phyloP scores from a whole-genome alignment of 2,797 vertebrate genomes.

The Tokudaia tokunoshimensis region DNA sequence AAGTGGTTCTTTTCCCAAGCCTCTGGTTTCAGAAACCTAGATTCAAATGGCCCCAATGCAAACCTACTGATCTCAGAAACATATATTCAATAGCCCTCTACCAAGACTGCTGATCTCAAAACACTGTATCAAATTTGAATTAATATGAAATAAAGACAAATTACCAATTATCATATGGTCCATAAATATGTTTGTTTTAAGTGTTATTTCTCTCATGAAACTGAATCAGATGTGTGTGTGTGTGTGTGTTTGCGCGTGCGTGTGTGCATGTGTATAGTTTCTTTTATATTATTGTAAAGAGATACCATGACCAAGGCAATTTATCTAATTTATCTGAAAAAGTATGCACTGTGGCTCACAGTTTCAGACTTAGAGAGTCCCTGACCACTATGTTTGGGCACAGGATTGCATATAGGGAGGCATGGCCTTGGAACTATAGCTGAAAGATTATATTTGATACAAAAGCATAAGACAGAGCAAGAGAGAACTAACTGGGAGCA shows the following conservation, averaged over 20 bases:
- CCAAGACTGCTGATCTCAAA: slow-evolving; percentile 37
- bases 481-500: neutral
- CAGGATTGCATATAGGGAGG: neutral
- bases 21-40: slow-evolving; percentile 58
- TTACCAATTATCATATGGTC: neutral
- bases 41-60: neutral
- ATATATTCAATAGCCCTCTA: neutral
- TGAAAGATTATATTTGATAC: neutral
- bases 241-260: no score
- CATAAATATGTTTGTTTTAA: neutral
- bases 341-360: neutral
- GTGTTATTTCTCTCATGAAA: neutral
- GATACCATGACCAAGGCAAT: neutral
- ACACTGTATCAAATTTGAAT: slow-evolving; percentile 34
- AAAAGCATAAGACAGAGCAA: neutral
- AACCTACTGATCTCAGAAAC: slow-evolving; percentile 58
- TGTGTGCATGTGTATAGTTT: neutral
- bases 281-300: neutral
- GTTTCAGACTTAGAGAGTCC: neutral
- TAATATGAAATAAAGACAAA: neutral
- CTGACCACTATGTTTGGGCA: neutral
- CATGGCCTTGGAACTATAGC: no score
- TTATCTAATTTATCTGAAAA: no score
- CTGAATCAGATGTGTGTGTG: neutral
- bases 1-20: neutral